Evolutionary conservation across 2,797 vertebrate genomes (phyloP).

Genomic region (Crenuchus spilurus): DNA sequence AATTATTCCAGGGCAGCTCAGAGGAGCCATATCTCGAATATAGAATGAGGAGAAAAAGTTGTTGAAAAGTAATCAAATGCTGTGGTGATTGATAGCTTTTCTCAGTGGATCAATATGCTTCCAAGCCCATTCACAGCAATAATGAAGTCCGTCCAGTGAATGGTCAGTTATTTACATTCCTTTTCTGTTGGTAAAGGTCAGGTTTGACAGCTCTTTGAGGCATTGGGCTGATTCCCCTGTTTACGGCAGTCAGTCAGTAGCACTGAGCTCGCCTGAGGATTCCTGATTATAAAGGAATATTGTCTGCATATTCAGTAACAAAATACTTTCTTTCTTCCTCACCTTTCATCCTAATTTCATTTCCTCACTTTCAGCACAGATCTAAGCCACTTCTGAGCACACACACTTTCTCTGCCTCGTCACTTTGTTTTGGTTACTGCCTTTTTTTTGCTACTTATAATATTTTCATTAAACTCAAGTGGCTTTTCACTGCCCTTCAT

Average conservation of each 20-base stretch:
- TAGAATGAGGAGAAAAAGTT: constrained; percentile 11
- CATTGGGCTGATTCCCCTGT: constrained; percentile 26
- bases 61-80: constrained; percentile 30
- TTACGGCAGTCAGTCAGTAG: constrained; percentile 20
- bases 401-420: background rate
- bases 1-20: background rate
- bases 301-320: background rate
- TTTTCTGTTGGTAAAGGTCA: constrained; percentile 57
- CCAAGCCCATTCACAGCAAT: constrained; percentile 48
- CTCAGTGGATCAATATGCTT: constrained; percentile 50
- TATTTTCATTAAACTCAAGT: background rate
- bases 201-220: constrained; percentile 49
- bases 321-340: background rate
- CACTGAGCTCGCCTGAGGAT: constrained; percentile 32
- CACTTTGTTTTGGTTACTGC: background rate
- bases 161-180: constrained; percentile 50
- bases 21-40: constrained; percentile 11
- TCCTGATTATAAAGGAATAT: constrained; percentile 18
- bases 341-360: background rate
- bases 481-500: background rate
- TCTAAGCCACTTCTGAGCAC: background rate
- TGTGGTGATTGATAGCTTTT: constrained; percentile 45
- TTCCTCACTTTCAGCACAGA: background rate
- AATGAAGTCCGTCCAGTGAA: constrained; percentile 45
- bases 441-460: background rate